phyloP scores from a whole-genome alignment of 2,888 invertebrate species.

The Amaurobius ferox region DNA sequence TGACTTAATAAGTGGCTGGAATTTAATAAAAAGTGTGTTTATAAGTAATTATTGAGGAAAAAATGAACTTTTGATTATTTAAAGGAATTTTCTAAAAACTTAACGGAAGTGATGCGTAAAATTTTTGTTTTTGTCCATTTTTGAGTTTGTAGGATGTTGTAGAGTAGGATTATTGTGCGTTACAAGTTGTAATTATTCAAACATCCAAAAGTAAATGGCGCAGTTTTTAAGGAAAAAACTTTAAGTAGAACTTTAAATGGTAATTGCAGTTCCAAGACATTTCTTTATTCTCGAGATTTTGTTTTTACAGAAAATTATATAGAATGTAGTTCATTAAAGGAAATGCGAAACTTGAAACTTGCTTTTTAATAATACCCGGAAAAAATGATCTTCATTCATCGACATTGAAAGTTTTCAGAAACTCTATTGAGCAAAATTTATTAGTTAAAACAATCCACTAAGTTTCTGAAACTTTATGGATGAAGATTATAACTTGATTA shows the following conservation, averaged over 20 bases:
- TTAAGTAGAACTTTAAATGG: background rate
- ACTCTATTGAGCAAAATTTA: no score
- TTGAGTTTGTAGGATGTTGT: background rate
- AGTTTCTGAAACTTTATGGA: no score
- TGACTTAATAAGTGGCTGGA: conserved; percentile 53
- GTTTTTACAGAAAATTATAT: no score
- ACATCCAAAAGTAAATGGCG: background rate
- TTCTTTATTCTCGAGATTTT: no score
- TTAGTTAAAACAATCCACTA: no score
- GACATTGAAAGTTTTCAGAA: no score
- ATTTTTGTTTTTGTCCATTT: background rate
- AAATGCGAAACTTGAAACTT: background rate
- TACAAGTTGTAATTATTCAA: conserved; percentile 2
- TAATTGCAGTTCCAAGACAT: background rate
- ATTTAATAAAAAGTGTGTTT: conserved; percentile 65
- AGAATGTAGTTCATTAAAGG: background rate
- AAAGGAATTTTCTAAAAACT: background rate
- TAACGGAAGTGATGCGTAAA: background rate
- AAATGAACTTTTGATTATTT: conserved; percentile 35
- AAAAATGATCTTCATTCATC: no score
- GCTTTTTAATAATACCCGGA: background rate
- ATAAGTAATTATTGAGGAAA: conserved; percentile 55
- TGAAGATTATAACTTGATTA: no score
- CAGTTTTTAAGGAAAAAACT: background rate
- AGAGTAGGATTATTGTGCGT: background rate